A percentile compares a stretch with the other conserved stretches of the same genome.
These are phyloP conservation scores for Struthio camelus DNA, from an alignment of 2,113 vertebrate genomes.

Conservation along the genomic window DNA sequence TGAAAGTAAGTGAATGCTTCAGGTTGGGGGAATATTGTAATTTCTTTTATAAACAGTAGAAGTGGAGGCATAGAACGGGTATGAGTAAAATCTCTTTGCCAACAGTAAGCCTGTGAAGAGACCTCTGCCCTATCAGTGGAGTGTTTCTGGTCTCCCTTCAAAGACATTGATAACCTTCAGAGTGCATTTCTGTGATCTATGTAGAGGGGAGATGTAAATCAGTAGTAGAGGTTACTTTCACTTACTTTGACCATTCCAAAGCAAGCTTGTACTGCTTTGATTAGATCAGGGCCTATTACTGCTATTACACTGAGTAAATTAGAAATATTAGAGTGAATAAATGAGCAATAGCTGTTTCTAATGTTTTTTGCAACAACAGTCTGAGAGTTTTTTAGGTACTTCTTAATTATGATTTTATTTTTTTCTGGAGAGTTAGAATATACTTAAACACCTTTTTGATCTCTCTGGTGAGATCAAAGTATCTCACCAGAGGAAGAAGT, in stretches of 20 bases:
- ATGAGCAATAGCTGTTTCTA: not conserved
- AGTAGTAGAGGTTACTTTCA: not conserved
- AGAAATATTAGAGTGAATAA: not conserved
- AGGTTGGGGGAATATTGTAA: not conserved
- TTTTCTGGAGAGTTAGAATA: not conserved
- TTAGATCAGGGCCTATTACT: not conserved
- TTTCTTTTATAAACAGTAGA: not conserved
- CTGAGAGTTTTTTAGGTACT: accelerated
- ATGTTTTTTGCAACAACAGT: not conserved
- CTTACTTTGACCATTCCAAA: not conserved
- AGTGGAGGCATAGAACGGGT: accelerated
- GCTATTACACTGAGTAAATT: not conserved
- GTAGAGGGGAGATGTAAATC: not conserved
- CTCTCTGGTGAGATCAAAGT: too few species aligned
- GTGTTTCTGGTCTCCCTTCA: not conserved
- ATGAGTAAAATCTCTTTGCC: not conserved
- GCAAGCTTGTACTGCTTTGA: not conserved
- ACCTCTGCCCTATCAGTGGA: not conserved
- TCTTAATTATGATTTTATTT: not conserved
- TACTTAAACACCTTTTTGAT: not conserved
- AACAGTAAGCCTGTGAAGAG: not conserved
- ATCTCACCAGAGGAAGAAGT: not conserved
- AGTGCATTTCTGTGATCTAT: not conserved
- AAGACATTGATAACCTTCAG: not conserved
- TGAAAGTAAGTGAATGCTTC: not conserved